Percentiles rank a stretch among this genome's conserved stretches.
Evolutionary conservation across 2,888 invertebrate genomes (phyloP).

Genomic region (Pristionchus japonicus): DNA sequence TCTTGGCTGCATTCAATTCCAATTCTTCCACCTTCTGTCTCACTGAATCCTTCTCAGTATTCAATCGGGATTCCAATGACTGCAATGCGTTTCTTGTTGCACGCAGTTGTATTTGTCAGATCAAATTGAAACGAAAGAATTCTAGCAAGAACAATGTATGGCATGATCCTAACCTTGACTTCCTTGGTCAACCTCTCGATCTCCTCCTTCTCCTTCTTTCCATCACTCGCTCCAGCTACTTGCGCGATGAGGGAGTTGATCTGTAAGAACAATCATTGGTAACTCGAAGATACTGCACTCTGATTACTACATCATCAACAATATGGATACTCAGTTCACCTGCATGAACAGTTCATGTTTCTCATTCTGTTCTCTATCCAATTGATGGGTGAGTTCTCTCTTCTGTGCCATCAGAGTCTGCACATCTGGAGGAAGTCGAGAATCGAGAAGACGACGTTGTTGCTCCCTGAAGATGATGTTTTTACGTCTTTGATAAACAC

Average conservation of each 20-base stretch:
- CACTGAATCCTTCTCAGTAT: neutral
- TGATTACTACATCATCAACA: neutral
- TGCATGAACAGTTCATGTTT: slow-evolving; percentile 73
- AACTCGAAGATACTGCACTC: neutral
- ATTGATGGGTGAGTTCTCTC: slow-evolving; percentile 45
- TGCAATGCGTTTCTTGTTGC: neutral
- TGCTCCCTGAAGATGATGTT: neutral
- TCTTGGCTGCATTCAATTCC: slow-evolving; percentile 50
- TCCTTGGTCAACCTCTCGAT: slow-evolving; percentile 45
- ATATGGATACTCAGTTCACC: slow-evolving; percentile 53
- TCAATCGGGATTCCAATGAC: slow-evolving; percentile 26
- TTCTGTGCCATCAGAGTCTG: slow-evolving; percentile 69
- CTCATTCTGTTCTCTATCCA: slow-evolving; percentile 71
- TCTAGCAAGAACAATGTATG: neutral
- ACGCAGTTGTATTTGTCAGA: neutral
- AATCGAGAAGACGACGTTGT: slow-evolving; percentile 52
- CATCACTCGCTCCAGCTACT: slow-evolving; percentile 62
- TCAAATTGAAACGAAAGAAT: neutral
- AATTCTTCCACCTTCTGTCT: slow-evolving; percentile 35
- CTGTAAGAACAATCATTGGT: slow-evolving; percentile 49
- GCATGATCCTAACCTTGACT: neutral
- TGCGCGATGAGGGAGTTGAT: slow-evolving; percentile 71
- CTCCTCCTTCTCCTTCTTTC: slow-evolving; percentile 53
- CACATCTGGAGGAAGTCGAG: slow-evolving; percentile 67
- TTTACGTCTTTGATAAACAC: neutral